Percentiles rank a stretch among this genome's conserved stretches.
Evolutionary conservation across 2,888 invertebrate species (phyloP).

Genomic region (Pristionchus mayeri): DNA sequence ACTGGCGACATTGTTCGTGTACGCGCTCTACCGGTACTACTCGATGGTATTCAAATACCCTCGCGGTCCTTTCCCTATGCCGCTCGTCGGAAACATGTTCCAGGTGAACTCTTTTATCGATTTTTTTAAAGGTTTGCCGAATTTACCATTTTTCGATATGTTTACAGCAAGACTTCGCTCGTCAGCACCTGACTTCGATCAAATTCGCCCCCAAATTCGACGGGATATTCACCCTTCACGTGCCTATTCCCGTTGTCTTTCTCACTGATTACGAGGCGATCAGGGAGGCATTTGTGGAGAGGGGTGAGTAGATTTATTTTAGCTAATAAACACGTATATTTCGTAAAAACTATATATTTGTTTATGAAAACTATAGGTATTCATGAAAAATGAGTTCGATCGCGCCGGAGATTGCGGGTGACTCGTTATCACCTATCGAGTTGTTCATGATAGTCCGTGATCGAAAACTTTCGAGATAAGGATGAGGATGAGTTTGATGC

Average conservation of each 20-base stretch:
- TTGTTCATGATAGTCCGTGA: too few relatives aligned
- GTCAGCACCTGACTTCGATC: background rate
- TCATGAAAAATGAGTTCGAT: too few relatives aligned
- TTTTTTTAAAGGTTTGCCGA: background rate
- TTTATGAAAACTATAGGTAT: too few relatives aligned
- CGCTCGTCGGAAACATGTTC: background rate
- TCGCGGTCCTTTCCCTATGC: background rate
- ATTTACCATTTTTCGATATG: background rate
- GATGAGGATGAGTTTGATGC: background rate
- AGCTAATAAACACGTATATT: too few relatives aligned
- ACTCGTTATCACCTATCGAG: too few relatives aligned
- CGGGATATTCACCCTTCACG: constrained; percentile 1
- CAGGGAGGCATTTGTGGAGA: constrained; percentile 24
- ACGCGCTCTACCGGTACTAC: background rate
- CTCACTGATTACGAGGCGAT: constrained; percentile 8
- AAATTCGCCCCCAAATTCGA: background rate
- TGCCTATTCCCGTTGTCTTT: constrained; percentile 3
- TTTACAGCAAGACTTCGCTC: constrained; percentile 17
- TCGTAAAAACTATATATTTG: too few relatives aligned
- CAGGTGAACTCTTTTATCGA: background rate
- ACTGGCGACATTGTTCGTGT: background rate
- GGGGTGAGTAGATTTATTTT: background rate
- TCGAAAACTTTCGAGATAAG: too few relatives aligned
- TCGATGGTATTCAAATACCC: background rate
- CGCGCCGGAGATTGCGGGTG: too few relatives aligned